These are phyloP conservation scores for Nebria ingens DNA, from an alignment of 1,140 invertebrate genomes.

Conservation along the genomic window DNA sequence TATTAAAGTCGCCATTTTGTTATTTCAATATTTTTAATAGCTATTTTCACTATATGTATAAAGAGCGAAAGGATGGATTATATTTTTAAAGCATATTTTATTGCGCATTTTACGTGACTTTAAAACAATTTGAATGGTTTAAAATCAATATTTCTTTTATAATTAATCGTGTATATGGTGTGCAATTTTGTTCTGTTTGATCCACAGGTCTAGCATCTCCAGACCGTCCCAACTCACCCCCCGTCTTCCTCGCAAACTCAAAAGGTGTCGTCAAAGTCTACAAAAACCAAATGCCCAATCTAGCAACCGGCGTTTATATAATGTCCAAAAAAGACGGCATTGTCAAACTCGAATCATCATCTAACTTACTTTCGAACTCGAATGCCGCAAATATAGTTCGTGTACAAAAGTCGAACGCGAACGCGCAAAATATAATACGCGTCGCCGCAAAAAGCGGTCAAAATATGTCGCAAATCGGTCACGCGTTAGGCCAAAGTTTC, in stretches of 20 bases:
- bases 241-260: slow-evolving; percentile 42
- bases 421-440: not conserved
- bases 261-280: slow-evolving; percentile 64
- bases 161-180: too few relatives aligned
- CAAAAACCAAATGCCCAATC: slow-evolving; percentile 59
- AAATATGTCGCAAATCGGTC: too few relatives aligned
- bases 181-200: too few relatives aligned
- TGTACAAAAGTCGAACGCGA: not conserved
- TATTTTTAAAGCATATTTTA: too few relatives aligned
- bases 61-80: too few relatives aligned
- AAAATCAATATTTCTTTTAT: too few relatives aligned
- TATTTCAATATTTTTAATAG: too few relatives aligned
- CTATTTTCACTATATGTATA: too few relatives aligned
- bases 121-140: too few relatives aligned
- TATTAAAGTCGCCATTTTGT: too few relatives aligned
- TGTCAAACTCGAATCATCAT: slow-evolving; percentile 43
- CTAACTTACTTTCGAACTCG: not conserved
- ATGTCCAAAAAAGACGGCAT: slow-evolving; percentile 64
- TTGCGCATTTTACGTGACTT: too few relatives aligned
- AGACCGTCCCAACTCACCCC: slow-evolving; percentile 26
- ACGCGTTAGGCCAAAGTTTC: too few relatives aligned
- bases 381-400: not conserved
- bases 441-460: not conserved
- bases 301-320: slow-evolving; percentile 55
- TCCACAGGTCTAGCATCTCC: slow-evolving; percentile 26